Evolutionary conservation across 2,113 vertebrate species (phyloP).

Genomic region (Phalacrocorax carbo): DNA sequence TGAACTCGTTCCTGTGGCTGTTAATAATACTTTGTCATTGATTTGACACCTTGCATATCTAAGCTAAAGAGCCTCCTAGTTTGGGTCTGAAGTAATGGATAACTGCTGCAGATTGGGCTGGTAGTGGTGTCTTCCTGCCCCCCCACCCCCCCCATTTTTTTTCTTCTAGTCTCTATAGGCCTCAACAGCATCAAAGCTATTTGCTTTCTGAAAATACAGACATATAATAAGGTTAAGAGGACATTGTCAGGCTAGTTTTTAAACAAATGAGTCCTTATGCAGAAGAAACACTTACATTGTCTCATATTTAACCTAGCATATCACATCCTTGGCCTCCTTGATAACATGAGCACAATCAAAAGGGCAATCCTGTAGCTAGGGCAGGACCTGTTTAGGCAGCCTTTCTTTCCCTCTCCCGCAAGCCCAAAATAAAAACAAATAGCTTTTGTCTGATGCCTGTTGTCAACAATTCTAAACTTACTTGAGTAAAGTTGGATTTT

Average conservation of each 20-base stretch:
- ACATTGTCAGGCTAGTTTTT: background rate
- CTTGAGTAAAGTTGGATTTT: background rate
- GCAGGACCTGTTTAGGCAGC: background rate
- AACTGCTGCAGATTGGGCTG: background rate
- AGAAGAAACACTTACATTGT: background rate
- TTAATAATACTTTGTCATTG: background rate
- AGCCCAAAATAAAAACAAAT: background rate
- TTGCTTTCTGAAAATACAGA: background rate
- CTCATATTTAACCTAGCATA: background rate
- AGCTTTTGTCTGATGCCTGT: background rate
- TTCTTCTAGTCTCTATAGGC: background rate
- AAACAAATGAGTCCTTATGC: background rate
- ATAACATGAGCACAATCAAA: background rate
- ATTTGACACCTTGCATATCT: background rate
- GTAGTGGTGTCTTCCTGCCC: no score
- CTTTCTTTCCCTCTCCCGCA: background rate
- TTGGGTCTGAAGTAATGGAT: background rate
- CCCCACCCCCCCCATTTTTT: fast-evolving
- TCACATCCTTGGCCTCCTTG: background rate
- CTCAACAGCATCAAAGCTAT: background rate
- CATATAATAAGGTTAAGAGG: background rate
- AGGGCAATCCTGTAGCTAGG: background rate
- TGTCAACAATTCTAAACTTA: background rate
- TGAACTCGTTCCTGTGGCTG: background rate
- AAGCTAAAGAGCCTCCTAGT: background rate